A percentile compares a stretch with the other conserved stretches of the same genome.
phyloP scores from a whole-genome alignment of 1,140 invertebrate genomes.

The Lethrus apterus region DNA sequence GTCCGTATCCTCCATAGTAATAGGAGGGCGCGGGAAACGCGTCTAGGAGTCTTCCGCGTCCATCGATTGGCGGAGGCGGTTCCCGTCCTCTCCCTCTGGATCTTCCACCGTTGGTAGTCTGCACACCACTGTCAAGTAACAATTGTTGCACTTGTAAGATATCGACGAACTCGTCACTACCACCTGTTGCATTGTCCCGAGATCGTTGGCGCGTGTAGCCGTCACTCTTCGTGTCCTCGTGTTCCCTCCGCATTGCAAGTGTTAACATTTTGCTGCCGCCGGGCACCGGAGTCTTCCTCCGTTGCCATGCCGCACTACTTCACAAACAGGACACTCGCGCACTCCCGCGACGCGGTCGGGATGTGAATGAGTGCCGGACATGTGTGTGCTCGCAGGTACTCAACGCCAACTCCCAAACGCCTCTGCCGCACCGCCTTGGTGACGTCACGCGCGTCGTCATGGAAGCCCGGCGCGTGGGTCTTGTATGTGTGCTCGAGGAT shows the following conservation, averaged over 20 bases:
- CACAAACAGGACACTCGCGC: slow-evolving; percentile 16
- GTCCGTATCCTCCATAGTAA: slow-evolving; percentile 43
- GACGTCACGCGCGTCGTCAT: slow-evolving; percentile 27
- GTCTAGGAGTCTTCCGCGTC: slow-evolving; percentile 34
- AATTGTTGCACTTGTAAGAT: slow-evolving; percentile 54
- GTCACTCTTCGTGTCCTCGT: slow-evolving; percentile 27
- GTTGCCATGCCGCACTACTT: slow-evolving; percentile 25
- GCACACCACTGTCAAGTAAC: slow-evolving; percentile 44
- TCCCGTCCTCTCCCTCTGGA: slow-evolving; percentile 26
- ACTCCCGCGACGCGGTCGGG: slow-evolving; percentile 14
- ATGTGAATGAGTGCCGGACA: slow-evolving; percentile 30
- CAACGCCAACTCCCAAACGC: slow-evolving; percentile 30
- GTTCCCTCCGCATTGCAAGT: slow-evolving; percentile 37
- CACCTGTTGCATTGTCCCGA: slow-evolving; percentile 24
- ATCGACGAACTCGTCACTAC: slow-evolving; percentile 51
- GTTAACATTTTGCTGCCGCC: slow-evolving; percentile 37
- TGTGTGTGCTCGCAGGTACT: slow-evolving; percentile 22
- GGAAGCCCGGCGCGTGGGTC: slow-evolving; percentile 23
- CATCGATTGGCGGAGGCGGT: slow-evolving; percentile 32
- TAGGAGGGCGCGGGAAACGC: slow-evolving; percentile 36
- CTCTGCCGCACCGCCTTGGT: slow-evolving; percentile 24
- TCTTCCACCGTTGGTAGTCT: slow-evolving; percentile 19
- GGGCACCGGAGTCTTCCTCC: slow-evolving; percentile 22
- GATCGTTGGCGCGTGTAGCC: slow-evolving; percentile 22
- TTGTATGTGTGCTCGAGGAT: slow-evolving; percentile 13